Percentiles rank a stretch among this genome's conserved stretches.
phyloP scores from a whole-genome alignment of 2,888 invertebrate genomes.

The Spisula solida region DNA sequence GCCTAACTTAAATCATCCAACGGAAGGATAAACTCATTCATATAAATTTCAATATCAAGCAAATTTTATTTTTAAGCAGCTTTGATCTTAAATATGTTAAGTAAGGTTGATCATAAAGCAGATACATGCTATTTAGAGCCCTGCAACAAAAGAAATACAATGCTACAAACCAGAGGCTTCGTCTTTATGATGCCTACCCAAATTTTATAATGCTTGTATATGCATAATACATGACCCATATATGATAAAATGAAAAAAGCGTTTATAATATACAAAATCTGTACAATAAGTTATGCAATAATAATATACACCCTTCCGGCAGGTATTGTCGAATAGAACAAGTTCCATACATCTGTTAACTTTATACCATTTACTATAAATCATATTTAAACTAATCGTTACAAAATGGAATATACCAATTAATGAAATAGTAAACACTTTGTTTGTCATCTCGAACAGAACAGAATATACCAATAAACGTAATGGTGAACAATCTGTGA shows the following conservation, averaged over 20 bases:
- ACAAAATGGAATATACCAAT: too few relatives aligned
- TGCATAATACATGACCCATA: background rate
- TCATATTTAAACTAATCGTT: too few relatives aligned
- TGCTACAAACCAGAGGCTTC: too few relatives aligned
- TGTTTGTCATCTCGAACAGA: too few relatives aligned
- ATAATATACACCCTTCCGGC: background rate
- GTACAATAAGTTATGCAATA: background rate
- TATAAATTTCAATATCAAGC: background rate
- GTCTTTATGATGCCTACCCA: too few relatives aligned
- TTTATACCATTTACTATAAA: too few relatives aligned
- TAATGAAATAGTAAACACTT: too few relatives aligned
- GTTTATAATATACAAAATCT: background rate
- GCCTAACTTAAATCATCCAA: background rate
- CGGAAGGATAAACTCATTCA: constrained; percentile 3
- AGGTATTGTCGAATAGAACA: background rate
- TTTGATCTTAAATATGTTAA: background rate
- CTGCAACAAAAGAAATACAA: background rate
- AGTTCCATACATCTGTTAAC: too few relatives aligned
- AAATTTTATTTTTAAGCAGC: background rate
- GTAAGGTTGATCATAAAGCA: background rate
- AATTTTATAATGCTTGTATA: background rate
- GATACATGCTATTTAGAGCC: background rate
- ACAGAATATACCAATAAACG: too few relatives aligned
- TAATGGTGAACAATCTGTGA: too few relatives aligned
- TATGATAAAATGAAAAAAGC: background rate